These are phyloP conservation scores for Micrasema minimum DNA, from an alignment of 1,140 invertebrate genomes.

Conservation along the genomic window DNA sequence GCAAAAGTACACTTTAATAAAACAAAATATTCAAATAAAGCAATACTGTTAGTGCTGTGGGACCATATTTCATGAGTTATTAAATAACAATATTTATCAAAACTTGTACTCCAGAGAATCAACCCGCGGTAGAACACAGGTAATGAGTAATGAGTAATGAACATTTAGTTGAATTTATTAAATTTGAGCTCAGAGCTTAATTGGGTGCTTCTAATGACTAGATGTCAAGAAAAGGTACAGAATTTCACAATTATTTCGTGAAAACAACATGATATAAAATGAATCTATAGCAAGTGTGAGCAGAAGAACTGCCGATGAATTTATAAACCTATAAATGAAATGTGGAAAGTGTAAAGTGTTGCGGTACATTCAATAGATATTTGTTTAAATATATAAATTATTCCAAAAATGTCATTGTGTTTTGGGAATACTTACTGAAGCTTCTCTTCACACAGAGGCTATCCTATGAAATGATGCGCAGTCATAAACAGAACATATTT, in stretches of 20 bases:
- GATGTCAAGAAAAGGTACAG: too few relatives aligned
- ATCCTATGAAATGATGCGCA: constrained; percentile 75
- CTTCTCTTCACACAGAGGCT: constrained; percentile 71
- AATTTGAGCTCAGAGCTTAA: too few relatives aligned
- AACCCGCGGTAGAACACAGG: too few relatives aligned
- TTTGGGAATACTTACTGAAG: constrained; percentile 72
- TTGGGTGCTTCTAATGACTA: too few relatives aligned
- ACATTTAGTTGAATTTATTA: too few relatives aligned
- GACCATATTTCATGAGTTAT: not conserved
- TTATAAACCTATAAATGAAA: not conserved
- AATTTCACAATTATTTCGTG: too few relatives aligned
- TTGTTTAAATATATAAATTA: constrained; percentile 42
- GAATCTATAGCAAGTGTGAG: too few relatives aligned
- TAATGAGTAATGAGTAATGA: too few relatives aligned
- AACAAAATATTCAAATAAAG: constrained; percentile 2
- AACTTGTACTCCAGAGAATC: too few relatives aligned
- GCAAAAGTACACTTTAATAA: constrained; percentile 4
- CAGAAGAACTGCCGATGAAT: too few relatives aligned
- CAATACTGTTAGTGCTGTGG: constrained; percentile 9
- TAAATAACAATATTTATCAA: too few relatives aligned
- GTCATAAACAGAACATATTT: constrained; percentile 75
- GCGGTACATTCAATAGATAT: constrained; percentile 26
- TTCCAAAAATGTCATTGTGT: constrained; percentile 55
- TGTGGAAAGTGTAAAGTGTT: not conserved
- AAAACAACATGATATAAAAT: too few relatives aligned